Base-by-base conservation (phyloP, 1,140 invertebrate species). In the Drosophila erecta region DNA sequence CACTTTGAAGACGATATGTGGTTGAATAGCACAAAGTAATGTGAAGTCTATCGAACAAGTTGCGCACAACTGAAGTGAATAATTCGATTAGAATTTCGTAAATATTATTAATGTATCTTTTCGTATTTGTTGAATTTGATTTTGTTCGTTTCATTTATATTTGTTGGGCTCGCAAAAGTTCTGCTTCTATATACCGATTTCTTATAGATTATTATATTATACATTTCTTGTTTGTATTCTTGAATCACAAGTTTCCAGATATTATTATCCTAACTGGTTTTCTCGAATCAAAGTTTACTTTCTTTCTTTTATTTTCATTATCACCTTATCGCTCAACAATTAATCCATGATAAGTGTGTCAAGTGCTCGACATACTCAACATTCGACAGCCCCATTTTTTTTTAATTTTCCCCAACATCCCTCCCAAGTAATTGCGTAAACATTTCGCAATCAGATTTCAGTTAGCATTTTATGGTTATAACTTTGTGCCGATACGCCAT, bases 401-500 rank as follows among this genome's bases (percentile, higher is more conserved):
- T 43, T n/a, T 22, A 30, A 30, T 30, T 33, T 44, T 30, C 15
- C 33, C 17, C 10, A 24, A 38, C 37, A 22, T 6, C 17, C 22
- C 24, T 38, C 12, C 50, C 61, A 40, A 41, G 47, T 37, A 40
- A 40, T 74, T 74, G 58, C 71, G 71, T 74, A 50, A 74, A 62
- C 38, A 33, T 74, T 74, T 74, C 50, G 70, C 71, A 56, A 74
- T 74, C 58, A 47, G 49, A 74, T 73, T 50, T 50, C 50, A 57
- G 66, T 70, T 57, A 70, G 43, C 69, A 70, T 8, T 70, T 70
- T 56, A 69, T 70, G 71, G 51, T 12, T 12, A 43, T 49, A 38
- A 54, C 41, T 61, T 50, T 37, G 43, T 60, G 35, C 53, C 50
- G 69, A 74, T 74, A 74, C 71, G 71, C 74, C 71, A 74, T 74